Conservation (phyloP, 92 coral and sea anemone species). For the Paragorgia papillata region DNA sequence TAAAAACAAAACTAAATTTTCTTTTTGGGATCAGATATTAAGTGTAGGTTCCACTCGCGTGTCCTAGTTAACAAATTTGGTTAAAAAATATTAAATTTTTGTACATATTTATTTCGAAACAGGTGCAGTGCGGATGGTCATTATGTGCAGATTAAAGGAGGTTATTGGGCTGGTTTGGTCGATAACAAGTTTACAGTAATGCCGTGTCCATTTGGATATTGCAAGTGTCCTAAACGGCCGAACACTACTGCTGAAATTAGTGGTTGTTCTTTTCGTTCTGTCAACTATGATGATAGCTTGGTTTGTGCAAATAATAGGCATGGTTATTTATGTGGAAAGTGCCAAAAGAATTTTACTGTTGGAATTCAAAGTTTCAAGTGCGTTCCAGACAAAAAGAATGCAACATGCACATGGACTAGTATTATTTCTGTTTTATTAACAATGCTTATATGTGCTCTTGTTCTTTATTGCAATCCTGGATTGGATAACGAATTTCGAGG, state of each 20-base stretch:
- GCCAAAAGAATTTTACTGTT: constrained; percentile 69
- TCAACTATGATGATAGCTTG: constrained; percentile 47
- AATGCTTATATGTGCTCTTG: constrained; percentile 58
- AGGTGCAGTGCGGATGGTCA: constrained; percentile 70
- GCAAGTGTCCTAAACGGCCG: constrained; percentile 56
- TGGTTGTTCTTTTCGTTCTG: constrained; percentile 73
- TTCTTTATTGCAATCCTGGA: constrained; percentile 84
- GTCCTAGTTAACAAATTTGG: no score
- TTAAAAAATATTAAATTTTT: no score
- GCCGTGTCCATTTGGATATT: constrained; percentile 80
- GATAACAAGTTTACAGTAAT: constrained; percentile 72
- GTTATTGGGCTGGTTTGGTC: constrained; percentile 84
- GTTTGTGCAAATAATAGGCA: constrained; percentile 67
- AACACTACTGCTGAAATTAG: constrained; percentile 46
- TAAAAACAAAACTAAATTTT: no score
- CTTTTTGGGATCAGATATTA: no score
- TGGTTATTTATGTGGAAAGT: constrained; percentile 86
- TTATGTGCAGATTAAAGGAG: constrained; percentile 69
- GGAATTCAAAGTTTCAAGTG: constrained; percentile 70
- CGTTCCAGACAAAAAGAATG: constrained; percentile 49
- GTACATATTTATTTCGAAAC: background rate
- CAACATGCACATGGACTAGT: constrained; percentile 58
- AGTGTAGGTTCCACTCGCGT: no score
- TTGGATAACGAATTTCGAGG: constrained; percentile 92
- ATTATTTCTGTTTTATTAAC: constrained; percentile 65